Percentiles rank a stretch among this genome's conserved stretches.
These are phyloP conservation scores for Halcyon badia DNA, from an alignment of 2,797 vertebrate species.

Conservation along the genomic window DNA sequence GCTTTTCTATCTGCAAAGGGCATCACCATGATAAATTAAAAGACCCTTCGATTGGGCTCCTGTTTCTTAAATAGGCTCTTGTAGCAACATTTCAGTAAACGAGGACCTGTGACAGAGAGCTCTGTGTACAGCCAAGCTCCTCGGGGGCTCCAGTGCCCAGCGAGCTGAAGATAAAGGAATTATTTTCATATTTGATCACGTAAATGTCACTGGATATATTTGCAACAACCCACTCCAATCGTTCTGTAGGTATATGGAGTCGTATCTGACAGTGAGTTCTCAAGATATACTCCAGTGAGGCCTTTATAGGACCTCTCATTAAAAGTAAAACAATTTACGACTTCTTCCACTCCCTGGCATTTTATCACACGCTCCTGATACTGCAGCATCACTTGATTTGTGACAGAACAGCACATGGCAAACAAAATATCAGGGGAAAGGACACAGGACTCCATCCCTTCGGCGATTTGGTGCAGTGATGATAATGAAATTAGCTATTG, in stretches of 20 bases:
- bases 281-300: neutral
- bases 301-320: neutral
- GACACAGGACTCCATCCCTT: neutral
- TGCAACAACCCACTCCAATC: neutral
- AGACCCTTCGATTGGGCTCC: neutral
- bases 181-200: constrained; percentile 40
- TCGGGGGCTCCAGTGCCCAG: neutral
- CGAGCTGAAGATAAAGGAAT: constrained; percentile 31
- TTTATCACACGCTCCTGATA: neutral
- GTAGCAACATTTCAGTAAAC: neutral
- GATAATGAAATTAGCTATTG: neutral
- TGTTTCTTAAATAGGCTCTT: neutral
- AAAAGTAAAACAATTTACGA: neutral
- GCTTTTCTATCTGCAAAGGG: neutral
- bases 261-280: neutral
- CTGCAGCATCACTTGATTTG: neutral
- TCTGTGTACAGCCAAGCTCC: neutral
- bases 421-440: neutral
- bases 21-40: neutral
- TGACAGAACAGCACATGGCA: neutral
- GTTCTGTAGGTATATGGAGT: neutral
- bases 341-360: neutral
- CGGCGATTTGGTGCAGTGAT: neutral
- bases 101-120: neutral
- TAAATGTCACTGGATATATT: constrained; percentile 39